Base-by-base conservation (phyloP, 2,888 invertebrate genomes). In the Nasonovia ribisnigri region DNA sequence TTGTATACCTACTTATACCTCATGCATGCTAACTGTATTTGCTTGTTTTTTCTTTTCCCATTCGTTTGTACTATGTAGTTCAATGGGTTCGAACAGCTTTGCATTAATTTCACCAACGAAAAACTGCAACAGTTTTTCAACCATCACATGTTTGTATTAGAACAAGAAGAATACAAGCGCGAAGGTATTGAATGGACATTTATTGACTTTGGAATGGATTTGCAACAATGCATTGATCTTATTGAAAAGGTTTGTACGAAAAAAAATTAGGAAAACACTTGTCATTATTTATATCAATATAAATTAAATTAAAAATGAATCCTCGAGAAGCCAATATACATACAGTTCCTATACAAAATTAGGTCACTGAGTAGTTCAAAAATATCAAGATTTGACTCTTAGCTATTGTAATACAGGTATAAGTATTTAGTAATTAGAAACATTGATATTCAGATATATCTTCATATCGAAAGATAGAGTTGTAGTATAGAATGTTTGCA, bases 81-180 rank as follows among this genome's bases (percentile, higher is more conserved):
- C 97, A 99, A 99, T 97, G 97, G 98, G 96, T 98, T 98, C 97
- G 98, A 99, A 96, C 98, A 99, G 96, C 97, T 99, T 96, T 98
- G 98, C 97, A 98, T 99, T 97, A 99, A 99, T 97, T 99, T 98
- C 97, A 98, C 98, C 95, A 99, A 99, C 96, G 98, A 99, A 96
- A 98, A 98, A 96, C 97, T 99, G 95, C 98, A 99, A 96, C 99
- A 99, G 96, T 99, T 98, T 97, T 99, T 98, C 97, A 99, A 99
- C 96, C 98, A 99, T 96, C 97, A 98, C 97, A 98, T 99, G 98
- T 99, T 99, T 96, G 97, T 99, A 95, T 96, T 99, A 96, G 98
- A 99, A 96, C 98, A 99, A 97, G 98, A 99, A 96, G 98, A 99
- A 96, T 99, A 99, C 96, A 98, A 98, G 96, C 97, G 98, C 95